Percentiles rank a stretch among this genome's conserved stretches.
phyloP scores from a whole-genome alignment of 2,888 invertebrate genomes.

The Diarsia dahlii region DNA sequence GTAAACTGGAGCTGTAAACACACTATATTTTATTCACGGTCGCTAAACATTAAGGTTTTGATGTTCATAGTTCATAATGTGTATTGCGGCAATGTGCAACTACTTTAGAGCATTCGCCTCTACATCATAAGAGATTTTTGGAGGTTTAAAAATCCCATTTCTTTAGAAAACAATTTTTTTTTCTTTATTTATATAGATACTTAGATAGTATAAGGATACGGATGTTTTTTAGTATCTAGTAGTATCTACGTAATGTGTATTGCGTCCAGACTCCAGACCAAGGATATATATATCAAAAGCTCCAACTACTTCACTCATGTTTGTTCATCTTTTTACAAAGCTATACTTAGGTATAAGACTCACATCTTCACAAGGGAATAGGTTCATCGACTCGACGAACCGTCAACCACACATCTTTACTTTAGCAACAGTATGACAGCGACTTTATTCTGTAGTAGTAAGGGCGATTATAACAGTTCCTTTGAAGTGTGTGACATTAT shows the following conservation, averaged over 20 bases:
- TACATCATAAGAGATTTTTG: neutral
- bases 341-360: constrained; percentile 40
- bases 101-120: too few species aligned
- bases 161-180: neutral
- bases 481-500: constrained; percentile 33
- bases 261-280: neutral
- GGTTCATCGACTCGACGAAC: constrained; percentile 60
- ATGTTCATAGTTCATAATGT: neutral
- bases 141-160: neutral
- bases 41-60: constrained; percentile 22
- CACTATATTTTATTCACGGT: constrained; percentile 19
- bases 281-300: constrained; percentile 36
- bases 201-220: neutral
- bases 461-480: constrained; percentile 1
- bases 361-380: constrained; percentile 24
- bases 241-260: neutral
- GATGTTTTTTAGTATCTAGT: too few species aligned
- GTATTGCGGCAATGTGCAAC: neutral
- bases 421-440: neutral
- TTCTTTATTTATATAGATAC: neutral
- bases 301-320: constrained; percentile 1
- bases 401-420: constrained; percentile 19
- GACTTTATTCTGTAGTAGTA: constrained; percentile 16
- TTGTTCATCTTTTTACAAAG: constrained; percentile 40
- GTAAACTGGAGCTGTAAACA: constrained; percentile 20